Conservation (phyloP, 2,888 invertebrate genomes). For the Tetrapedia diversipes region DNA sequence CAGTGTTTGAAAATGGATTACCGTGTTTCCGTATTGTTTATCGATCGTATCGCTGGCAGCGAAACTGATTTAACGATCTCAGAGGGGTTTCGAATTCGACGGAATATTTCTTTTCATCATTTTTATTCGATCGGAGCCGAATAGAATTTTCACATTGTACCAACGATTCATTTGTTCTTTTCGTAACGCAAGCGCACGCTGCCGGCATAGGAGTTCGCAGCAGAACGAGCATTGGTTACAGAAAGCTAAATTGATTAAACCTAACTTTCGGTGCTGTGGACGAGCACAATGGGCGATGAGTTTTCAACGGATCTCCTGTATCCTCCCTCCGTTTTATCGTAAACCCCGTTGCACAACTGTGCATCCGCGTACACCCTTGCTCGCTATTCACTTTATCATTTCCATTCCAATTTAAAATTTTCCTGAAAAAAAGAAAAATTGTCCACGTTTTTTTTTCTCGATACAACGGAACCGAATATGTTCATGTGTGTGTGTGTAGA, state of each 20-base stretch:
- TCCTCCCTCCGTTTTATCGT: slow-evolving; percentile 36
- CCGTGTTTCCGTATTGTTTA: no score
- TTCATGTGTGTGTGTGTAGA: neutral
- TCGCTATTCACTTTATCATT: slow-evolving; percentile 44
- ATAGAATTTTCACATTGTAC: slow-evolving; percentile 24
- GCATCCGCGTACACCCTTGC: slow-evolving; percentile 15
- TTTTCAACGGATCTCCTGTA: slow-evolving; percentile 43
- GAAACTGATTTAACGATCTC: neutral
- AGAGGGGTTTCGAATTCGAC: neutral
- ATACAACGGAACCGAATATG: slow-evolving; percentile 3
- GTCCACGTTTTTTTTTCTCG: slow-evolving; percentile 4
- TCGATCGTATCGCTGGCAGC: no score
- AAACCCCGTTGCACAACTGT: slow-evolving; percentile 44
- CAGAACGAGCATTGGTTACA: slow-evolving; percentile 54
- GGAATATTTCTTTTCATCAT: neutral
- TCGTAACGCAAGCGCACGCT: slow-evolving; percentile 19
- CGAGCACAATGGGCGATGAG: slow-evolving; percentile 54
- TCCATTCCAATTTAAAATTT: slow-evolving; percentile 53
- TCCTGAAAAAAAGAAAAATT: slow-evolving; percentile 8
- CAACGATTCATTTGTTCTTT: slow-evolving; percentile 48
- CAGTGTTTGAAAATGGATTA: no score
- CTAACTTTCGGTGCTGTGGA: slow-evolving; percentile 52
- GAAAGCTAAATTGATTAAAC: slow-evolving; percentile 60
- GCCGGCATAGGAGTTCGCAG: slow-evolving; percentile 39
- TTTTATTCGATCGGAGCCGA: slow-evolving; percentile 8